Percentiles rank a stretch among this genome's conserved stretches.
Conservation (phyloP, 2,888 invertebrate species). For the Exocentrus adspersus region DNA sequence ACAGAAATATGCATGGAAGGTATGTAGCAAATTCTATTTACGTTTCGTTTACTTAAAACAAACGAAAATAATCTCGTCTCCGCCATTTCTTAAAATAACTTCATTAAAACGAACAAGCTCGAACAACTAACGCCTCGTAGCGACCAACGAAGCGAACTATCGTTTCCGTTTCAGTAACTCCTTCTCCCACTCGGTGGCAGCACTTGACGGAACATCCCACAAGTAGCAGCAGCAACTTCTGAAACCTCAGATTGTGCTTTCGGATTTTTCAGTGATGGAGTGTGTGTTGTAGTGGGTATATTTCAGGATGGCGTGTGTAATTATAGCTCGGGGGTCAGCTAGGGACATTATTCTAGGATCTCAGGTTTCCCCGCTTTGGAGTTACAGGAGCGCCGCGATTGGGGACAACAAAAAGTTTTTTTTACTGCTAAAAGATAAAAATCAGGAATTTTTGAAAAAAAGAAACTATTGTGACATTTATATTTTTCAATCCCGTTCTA, state of each 20-base stretch:
- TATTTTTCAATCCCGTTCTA: too few relatives aligned
- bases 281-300: conserved; percentile 13
- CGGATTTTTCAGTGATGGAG: conserved; percentile 10
- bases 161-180: not conserved
- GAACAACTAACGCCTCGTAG: conserved; percentile 16
- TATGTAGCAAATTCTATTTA: too few relatives aligned
- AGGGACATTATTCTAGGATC: conserved; percentile 13
- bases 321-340: conserved; percentile 17
- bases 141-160: conserved; percentile 16
- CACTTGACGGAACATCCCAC: not conserved
- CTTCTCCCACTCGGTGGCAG: not conserved
- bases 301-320: conserved; percentile 16
- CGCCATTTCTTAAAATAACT: not conserved
- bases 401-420: not conserved
- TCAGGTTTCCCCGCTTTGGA: conserved; percentile 13
- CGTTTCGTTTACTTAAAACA: not conserved
- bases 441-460: too few relatives aligned
- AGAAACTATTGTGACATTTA: too few relatives aligned
- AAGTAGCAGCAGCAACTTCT: too few relatives aligned
- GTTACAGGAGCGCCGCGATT: not conserved
- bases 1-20: too few relatives aligned
- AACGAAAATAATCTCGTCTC: not conserved
- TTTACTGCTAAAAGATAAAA: too few relatives aligned
- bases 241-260: conserved; percentile 6
- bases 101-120: not conserved